phyloP scores from a whole-genome alignment of 2,113 vertebrate species.

The Sapajus apella region DNA sequence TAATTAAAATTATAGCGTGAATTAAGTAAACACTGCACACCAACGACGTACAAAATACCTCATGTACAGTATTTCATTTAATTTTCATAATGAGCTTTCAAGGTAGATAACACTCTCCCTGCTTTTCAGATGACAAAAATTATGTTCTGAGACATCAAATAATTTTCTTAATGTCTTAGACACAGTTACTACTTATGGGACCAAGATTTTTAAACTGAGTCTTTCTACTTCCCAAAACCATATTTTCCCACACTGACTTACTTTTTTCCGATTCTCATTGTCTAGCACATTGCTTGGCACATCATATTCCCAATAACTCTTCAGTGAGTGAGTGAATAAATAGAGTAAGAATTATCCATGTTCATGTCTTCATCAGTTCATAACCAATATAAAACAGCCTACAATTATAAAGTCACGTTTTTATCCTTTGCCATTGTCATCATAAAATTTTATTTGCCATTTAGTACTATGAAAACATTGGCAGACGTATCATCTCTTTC shows the following conservation, averaged over 20 bases:
- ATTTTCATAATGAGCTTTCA: not conserved
- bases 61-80: not conserved
- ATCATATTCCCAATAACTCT: not conserved
- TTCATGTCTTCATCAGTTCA: not conserved
- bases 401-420: conserved; percentile 49
- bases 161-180: not conserved
- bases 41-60: not conserved
- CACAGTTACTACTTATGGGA: not conserved
- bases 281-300: not conserved
- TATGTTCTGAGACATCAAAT: not conserved
- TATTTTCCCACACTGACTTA: not conserved
- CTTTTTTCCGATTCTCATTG: not conserved
- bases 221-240: not conserved
- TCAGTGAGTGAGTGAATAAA: not conserved
- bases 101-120: not conserved
- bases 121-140: conserved; percentile 18
- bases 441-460: conserved; percentile 42
- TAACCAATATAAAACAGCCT: not conserved
- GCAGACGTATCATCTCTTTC: not conserved
- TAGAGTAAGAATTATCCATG: not conserved
- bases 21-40: not conserved
- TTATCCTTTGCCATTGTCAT: conserved; percentile 26
- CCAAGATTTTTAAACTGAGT: not conserved
- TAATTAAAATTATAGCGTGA: not conserved
- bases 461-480: conserved; percentile 25